These are phyloP conservation scores for Glyptemys insculpta DNA, from an alignment of 2,797 vertebrate genomes.

Conservation along the genomic window DNA sequence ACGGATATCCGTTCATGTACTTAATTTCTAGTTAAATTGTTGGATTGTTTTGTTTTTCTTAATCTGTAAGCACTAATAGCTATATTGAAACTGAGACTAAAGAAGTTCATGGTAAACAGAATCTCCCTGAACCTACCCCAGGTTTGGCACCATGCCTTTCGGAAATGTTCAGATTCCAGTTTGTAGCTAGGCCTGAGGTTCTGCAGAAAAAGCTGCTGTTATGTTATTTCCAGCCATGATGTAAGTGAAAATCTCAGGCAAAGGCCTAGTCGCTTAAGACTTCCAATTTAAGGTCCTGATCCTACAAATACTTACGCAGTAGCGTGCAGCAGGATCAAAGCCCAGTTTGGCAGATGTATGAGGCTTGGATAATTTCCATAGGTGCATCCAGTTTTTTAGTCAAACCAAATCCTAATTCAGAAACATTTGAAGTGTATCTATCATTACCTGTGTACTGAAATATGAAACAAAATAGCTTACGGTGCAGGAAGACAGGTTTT, in stretches of 20 bases:
- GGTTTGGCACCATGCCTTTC: neutral
- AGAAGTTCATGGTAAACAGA: neutral
- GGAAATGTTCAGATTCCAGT: neutral
- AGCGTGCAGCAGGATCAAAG: neutral
- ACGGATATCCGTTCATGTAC: neutral
- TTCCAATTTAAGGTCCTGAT: neutral
- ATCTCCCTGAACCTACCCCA: neutral
- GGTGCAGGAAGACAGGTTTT: neutral
- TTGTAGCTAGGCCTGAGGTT: neutral
- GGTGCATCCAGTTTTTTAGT: neutral
- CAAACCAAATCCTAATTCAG: neutral
- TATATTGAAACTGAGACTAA: neutral
- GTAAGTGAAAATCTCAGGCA: neutral
- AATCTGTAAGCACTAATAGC: neutral
- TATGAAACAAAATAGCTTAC: neutral
- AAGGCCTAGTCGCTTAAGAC: neutral
- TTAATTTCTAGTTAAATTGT: neutral
- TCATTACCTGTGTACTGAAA: neutral
- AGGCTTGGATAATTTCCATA: neutral
- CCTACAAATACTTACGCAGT: neutral
- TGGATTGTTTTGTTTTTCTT: neutral
- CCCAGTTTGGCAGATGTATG: neutral
- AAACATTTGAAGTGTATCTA: neutral
- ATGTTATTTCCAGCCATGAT: neutral
- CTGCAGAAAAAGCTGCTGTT: neutral